phyloP scores from a whole-genome alignment of 2,113 vertebrate species.

The Uria lomvia region DNA sequence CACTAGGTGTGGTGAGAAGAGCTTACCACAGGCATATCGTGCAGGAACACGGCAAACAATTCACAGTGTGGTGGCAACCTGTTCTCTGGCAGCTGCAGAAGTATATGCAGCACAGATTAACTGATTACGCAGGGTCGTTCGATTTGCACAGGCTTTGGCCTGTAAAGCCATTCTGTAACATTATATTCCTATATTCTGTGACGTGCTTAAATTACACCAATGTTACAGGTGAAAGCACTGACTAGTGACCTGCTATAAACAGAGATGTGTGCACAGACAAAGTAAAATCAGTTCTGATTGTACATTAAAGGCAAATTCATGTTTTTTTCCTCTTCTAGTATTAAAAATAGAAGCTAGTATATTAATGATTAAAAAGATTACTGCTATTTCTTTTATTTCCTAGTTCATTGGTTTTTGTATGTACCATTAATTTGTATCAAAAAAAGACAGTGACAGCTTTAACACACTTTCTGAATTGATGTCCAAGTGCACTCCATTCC shows the following conservation, averaged over 20 bases:
- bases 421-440: neutral
- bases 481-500: neutral
- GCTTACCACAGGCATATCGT: neutral
- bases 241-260: neutral
- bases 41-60: neutral
- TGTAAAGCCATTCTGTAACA: neutral
- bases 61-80: neutral
- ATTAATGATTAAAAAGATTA: neutral
- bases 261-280: neutral
- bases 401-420: neutral
- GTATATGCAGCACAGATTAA: accelerated
- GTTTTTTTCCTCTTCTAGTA: neutral
- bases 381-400: neutral
- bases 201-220: neutral
- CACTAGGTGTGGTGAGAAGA: neutral
- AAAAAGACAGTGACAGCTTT: neutral
- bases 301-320: neutral
- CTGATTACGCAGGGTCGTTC: accelerated
- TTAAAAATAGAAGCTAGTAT: neutral
- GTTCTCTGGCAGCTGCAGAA: neutral
- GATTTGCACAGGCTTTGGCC: neutral
- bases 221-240: neutral
- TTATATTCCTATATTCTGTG: neutral
- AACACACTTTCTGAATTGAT: neutral
- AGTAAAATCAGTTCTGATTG: neutral